A percentile compares a stretch with the other conserved stretches of the same genome.
Conservation (phyloP, 2,113 vertebrate genomes). For the Phoxinus phoxinus region DNA sequence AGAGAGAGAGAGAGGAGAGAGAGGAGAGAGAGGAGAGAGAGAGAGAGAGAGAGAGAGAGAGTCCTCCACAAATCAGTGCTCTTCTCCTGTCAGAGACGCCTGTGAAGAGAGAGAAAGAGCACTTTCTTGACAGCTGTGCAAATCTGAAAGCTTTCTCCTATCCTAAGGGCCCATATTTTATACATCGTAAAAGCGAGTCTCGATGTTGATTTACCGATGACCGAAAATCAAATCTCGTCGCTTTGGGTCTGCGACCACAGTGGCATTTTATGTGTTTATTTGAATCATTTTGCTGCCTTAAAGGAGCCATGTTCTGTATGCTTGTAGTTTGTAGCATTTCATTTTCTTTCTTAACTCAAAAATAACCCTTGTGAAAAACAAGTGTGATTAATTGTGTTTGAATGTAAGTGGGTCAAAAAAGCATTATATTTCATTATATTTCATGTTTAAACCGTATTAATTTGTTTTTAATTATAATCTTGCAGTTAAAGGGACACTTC, state of each 20-base stretch:
- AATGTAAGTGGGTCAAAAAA: background rate
- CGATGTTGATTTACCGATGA: constrained; percentile 40
- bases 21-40: too few relatives aligned
- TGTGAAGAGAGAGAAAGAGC: constrained; percentile 26
- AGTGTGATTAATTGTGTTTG: background rate
- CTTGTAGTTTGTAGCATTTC: background rate
- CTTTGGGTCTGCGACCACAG: background rate
- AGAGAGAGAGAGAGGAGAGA: too few relatives aligned
- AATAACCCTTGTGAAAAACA: background rate
- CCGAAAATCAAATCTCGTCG: constrained; percentile 20
- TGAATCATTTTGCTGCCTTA: constrained; percentile 21
- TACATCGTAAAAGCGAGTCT: constrained; percentile 32
- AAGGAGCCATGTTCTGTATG: background rate
- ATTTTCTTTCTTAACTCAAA: background rate
- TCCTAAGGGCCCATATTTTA: constrained; percentile 52
- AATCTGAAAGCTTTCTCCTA: constrained; percentile 42
- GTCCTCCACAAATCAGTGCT: constrained; percentile 33
- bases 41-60: constrained; percentile 35
- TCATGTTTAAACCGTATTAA: background rate
- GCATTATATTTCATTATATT: background rate
- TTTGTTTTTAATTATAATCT: background rate
- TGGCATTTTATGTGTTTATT: constrained; percentile 3
- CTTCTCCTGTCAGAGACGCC: constrained; percentile 37
- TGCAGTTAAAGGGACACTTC: too few relatives aligned
- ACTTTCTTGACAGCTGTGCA: constrained; percentile 41